Conservation (phyloP, 2,113 vertebrate species). For the Excalfactoria chinensis region DNA sequence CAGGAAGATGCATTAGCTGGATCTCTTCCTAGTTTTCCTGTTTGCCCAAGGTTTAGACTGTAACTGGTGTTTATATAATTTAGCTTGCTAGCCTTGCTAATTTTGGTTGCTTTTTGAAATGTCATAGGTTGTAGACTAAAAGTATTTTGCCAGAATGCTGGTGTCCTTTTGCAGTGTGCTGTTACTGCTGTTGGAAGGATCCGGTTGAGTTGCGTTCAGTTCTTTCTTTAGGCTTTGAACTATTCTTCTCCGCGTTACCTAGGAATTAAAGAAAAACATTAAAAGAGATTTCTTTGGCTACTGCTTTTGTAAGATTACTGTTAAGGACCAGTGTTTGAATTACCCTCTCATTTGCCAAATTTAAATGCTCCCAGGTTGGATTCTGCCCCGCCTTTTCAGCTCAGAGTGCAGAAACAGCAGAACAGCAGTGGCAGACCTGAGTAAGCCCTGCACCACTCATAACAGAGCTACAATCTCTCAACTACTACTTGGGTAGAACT, state of each 20-base stretch:
- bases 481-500: not conserved
- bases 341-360: not conserved
- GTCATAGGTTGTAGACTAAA: not conserved
- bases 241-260: constrained; percentile 54
- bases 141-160: not conserved
- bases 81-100: not conserved
- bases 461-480: not conserved
- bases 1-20: not conserved
- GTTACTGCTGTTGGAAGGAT: constrained; percentile 3
- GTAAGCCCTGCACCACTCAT: not conserved
- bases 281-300: not conserved
- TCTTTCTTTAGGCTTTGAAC: constrained; percentile 58
- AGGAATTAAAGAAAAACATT: not conserved
- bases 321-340: not conserved
- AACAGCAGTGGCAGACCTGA: not conserved
- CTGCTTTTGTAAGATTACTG: not conserved
- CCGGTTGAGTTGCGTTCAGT: constrained; percentile 14
- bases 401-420: not conserved
- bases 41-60: not conserved
- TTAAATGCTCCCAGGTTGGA: not conserved
- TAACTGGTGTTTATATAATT: not conserved
- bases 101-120: not conserved
- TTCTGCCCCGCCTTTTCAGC: not conserved
- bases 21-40: not conserved
- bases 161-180: not conserved